Evolutionary conservation across 2,888 invertebrate species (phyloP).

Genomic region (Idaea straminata): DNA sequence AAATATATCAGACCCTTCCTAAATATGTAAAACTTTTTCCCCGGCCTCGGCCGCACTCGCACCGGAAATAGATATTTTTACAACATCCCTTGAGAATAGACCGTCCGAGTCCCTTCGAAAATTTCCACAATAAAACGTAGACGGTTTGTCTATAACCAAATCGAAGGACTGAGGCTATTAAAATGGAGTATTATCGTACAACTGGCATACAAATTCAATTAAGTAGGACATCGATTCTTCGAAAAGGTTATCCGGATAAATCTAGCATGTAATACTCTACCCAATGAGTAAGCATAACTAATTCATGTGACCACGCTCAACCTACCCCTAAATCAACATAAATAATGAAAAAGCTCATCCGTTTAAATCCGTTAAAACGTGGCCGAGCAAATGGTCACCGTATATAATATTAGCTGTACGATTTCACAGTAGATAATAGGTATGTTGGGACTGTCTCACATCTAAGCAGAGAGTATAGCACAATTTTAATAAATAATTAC

Average conservation of each 20-base stretch:
- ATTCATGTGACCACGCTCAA: slow-evolving; percentile 4
- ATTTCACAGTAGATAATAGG: slow-evolving; percentile 40
- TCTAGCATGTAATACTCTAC: background rate
- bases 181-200: background rate
- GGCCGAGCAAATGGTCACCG: slow-evolving; percentile 27
- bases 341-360: slow-evolving; percentile 27
- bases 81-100: background rate
- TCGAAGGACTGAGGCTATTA: background rate
- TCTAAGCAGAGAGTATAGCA: slow-evolving; percentile 45
- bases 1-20: background rate
- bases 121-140: background rate
- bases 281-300: slow-evolving; percentile 3
- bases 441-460: slow-evolving; percentile 2
- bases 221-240: background rate
- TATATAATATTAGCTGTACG: slow-evolving; percentile 28
- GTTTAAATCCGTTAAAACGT: slow-evolving; percentile 29
- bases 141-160: background rate
- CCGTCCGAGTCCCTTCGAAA: background rate
- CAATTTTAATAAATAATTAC: slow-evolving; percentile 76
- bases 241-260: background rate
- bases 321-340: background rate
- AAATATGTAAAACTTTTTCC: background rate
- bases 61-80: slow-evolving; percentile 1
- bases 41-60: background rate
- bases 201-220: background rate